Conservation (phyloP, 2,888 invertebrate genomes). For the Geophilus truncorum region DNA sequence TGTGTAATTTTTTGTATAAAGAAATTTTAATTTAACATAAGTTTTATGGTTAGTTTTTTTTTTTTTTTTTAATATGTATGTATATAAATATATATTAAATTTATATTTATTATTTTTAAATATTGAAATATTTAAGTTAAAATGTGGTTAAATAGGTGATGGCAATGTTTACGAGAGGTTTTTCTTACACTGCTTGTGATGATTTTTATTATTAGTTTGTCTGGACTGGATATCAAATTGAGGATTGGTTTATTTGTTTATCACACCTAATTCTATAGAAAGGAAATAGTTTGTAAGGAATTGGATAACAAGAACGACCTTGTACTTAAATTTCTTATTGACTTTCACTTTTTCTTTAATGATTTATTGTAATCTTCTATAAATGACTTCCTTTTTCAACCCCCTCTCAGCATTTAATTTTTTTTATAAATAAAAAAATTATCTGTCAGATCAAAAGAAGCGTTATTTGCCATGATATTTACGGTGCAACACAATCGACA, state of each 20-base stretch:
- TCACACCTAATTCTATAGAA: background rate
- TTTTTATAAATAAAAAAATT: background rate
- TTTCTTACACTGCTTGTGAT: too few species aligned
- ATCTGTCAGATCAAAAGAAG: background rate
- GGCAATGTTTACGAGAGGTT: too few species aligned
- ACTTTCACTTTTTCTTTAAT: background rate
- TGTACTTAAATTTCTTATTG: background rate
- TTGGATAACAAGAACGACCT: background rate
- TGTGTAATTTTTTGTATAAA: too few species aligned
- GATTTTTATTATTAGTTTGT: background rate
- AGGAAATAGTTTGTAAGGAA: background rate
- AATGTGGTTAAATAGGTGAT: too few species aligned
- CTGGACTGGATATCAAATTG: background rate
- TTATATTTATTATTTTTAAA: too few species aligned
- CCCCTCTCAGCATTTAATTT: background rate
- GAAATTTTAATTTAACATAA: too few species aligned
- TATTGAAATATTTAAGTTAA: too few species aligned
- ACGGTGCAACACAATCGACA: background rate
- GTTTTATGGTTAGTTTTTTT: too few species aligned
- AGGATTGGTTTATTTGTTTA: conserved; percentile 4
- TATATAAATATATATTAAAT: background rate
- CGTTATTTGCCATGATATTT: background rate
- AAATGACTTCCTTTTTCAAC: background rate
- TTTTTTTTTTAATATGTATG: background rate
- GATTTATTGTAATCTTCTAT: conserved; percentile 1